Percentiles rank a stretch among this genome's conserved stretches.
These are phyloP conservation scores for Dolichallabes microphthalmus DNA, from an alignment of 2,113 vertebrate species.

Conservation along the genomic window DNA sequence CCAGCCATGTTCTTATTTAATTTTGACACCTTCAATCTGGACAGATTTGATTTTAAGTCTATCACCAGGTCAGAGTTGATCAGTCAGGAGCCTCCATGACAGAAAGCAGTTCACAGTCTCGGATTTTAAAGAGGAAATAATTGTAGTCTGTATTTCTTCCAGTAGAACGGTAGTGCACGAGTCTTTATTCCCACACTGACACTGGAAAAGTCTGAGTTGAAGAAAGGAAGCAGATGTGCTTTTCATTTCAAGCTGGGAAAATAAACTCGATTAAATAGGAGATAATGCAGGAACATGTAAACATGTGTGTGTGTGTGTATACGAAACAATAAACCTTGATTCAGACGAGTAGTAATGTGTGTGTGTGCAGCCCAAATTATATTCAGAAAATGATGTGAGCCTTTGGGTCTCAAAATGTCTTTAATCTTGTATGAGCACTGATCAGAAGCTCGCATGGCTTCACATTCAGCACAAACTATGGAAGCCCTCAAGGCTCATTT, in stretches of 20 bases:
- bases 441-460: slow-evolving; percentile 31
- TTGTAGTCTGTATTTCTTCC: slow-evolving; percentile 32
- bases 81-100: neutral
- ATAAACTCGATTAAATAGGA: slow-evolving; percentile 25
- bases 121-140: slow-evolving; percentile 29
- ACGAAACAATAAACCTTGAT: slow-evolving; percentile 3
- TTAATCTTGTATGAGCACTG: slow-evolving; percentile 30
- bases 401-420: slow-evolving; percentile 27
- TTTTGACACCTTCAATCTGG: neutral
- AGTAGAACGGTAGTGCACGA: slow-evolving; percentile 7
- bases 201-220: slow-evolving; percentile 5
- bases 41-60: neutral
- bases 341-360: neutral
- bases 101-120: neutral
- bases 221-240: slow-evolving; percentile 40
- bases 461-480: slow-evolving; percentile 19
- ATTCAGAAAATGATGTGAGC: neutral
- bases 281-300: slow-evolving; percentile 21
- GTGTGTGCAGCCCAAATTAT: neutral
- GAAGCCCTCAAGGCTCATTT: slow-evolving; percentile 38
- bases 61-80: neutral
- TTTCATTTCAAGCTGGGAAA: slow-evolving; percentile 35
- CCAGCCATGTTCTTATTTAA: neutral
- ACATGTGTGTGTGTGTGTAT: neutral
- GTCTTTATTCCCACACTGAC: slow-evolving; percentile 4